phyloP scores from a whole-genome alignment of 2,797 vertebrate species.

The Apogon talboti region DNA sequence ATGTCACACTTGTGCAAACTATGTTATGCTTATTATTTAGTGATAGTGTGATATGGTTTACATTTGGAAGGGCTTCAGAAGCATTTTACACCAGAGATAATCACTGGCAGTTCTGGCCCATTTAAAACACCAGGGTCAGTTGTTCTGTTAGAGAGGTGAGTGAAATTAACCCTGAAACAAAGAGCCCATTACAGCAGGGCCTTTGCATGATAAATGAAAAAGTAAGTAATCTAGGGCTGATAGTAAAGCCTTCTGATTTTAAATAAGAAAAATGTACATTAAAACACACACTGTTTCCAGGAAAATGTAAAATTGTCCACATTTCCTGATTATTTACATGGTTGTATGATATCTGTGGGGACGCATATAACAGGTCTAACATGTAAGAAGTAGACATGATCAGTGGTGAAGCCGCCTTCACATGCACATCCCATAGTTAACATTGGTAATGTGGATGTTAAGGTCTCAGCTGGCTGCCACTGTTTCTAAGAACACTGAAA shows the following conservation, averaged over 20 bases:
- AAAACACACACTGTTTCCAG: too few species aligned
- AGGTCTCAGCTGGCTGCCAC: background rate
- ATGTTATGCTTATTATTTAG: background rate
- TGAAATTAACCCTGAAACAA: conserved; percentile 10
- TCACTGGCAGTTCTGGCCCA: conserved; percentile 5
- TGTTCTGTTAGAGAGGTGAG: conserved; percentile 4
- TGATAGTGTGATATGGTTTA: conserved; percentile 8
- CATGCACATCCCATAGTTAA: too few species aligned
- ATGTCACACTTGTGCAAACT: too few species aligned
- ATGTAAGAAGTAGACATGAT: too few species aligned
- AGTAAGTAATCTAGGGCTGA: background rate
- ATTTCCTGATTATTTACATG: too few species aligned
- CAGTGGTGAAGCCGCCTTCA: too few species aligned
- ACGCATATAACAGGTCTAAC: too few species aligned
- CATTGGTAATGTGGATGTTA: background rate
- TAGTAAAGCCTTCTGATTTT: background rate
- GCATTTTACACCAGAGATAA: background rate
- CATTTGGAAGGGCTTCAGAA: background rate
- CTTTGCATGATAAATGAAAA: conserved; percentile 4
- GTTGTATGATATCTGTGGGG: too few species aligned
- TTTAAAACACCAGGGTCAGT: conserved; percentile 9
- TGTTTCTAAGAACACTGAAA: background rate
- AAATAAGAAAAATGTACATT: too few species aligned
- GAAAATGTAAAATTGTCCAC: too few species aligned
- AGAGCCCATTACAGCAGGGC: background rate